Conservation (phyloP, 2,113 vertebrate species). For the Camelus bactrianus region DNA sequence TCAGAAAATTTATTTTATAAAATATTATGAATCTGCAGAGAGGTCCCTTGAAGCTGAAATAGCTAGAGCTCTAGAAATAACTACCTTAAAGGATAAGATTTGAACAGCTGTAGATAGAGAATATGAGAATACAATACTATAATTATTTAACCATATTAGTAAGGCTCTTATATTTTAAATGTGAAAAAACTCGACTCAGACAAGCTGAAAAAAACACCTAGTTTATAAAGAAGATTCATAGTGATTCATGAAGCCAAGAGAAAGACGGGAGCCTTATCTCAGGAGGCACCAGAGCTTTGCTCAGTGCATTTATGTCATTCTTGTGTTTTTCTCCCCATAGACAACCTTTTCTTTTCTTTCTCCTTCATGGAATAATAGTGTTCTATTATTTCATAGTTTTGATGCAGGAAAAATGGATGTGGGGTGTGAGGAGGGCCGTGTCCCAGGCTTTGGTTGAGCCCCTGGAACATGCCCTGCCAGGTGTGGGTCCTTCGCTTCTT, state of each 20-base stretch:
- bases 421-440: too few species aligned
- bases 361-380: neutral
- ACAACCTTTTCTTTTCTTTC: neutral
- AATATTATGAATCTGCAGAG: neutral
- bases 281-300: neutral
- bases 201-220: neutral
- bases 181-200: neutral
- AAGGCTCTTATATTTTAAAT: neutral
- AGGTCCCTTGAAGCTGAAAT: neutral
- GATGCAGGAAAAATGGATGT: too few species aligned
- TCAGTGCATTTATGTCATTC: neutral
- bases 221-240: neutral
- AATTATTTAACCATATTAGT: neutral
- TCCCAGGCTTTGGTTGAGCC: too few species aligned
- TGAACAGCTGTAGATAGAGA: neutral
- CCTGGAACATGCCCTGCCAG: too few species aligned
- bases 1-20: neutral
- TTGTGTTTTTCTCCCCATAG: neutral
- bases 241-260: neutral
- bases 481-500: too few species aligned
- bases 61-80: neutral
- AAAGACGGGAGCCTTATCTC: neutral
- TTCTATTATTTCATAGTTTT: neutral
- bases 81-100: neutral
- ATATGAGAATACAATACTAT: neutral